A percentile compares a stretch with the other conserved stretches of the same genome.
phyloP scores from a whole-genome alignment of 2,888 invertebrate genomes.

The Epistrophella euchroma region DNA sequence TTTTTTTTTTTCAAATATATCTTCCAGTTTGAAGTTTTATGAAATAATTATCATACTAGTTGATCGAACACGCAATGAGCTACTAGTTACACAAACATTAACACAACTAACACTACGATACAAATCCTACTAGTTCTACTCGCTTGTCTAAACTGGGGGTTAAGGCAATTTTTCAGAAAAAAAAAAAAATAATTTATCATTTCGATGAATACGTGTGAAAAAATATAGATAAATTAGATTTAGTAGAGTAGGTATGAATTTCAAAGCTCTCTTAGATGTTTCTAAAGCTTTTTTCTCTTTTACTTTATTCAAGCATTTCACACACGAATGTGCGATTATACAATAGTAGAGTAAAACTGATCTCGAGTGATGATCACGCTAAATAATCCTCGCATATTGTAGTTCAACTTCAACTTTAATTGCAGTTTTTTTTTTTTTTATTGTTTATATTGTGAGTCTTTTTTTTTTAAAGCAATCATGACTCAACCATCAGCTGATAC shows the following conservation, averaged over 20 bases:
- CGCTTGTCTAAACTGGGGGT: no score
- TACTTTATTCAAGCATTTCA: background rate
- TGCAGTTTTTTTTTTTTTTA: background rate
- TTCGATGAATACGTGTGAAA: no score
- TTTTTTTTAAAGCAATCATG: constrained; percentile 22
- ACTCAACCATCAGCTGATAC: constrained; percentile 38
- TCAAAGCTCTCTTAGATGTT: background rate
- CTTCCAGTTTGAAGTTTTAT: no score
- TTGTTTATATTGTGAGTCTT: constrained; percentile 70
- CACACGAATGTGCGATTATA: background rate
- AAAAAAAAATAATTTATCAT: no score
- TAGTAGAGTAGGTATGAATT: background rate
- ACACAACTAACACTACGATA: no score
- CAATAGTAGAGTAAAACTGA: constrained; percentile 20
- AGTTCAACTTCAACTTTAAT: constrained; percentile 2
- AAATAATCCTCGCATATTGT: background rate
- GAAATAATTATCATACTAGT: no score
- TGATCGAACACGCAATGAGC: no score
- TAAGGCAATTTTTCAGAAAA: no score
- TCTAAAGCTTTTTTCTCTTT: constrained; percentile 18
- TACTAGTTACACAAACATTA: no score
- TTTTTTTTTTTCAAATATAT: no score
- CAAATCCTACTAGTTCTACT: no score
- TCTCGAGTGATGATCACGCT: constrained; percentile 31
- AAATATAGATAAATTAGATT: background rate